A percentile compares a stretch with the other conserved stretches of the same genome.
Evolutionary conservation across 2,888 invertebrate genomes (phyloP).

Genomic region (Eupeodes latifasciatus): DNA sequence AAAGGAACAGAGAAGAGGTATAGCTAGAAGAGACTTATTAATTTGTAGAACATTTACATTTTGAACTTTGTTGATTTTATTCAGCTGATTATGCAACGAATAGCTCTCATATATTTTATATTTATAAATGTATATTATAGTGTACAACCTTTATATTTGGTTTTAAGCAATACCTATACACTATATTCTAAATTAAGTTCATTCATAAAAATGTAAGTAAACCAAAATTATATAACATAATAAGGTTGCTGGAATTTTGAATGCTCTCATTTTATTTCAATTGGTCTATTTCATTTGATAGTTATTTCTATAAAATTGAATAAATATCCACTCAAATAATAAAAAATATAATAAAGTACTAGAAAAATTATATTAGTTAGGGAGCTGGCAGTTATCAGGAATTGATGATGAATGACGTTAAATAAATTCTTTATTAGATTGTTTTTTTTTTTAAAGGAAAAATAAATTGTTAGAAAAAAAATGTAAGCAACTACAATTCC

Average conservation of each 20-base stretch:
- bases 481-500: too few relatives aligned
- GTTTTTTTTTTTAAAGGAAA: too few relatives aligned
- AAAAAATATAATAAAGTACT: neutral
- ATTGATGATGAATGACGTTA: too few relatives aligned
- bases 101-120: neutral
- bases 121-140: neutral
- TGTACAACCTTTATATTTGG: too few relatives aligned
- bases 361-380: neutral
- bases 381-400: neutral
- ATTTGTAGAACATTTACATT: constrained; percentile 74
- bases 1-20: constrained; percentile 20
- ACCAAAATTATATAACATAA: neutral
- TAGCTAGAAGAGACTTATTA: constrained; percentile 51
- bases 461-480: too few relatives aligned
- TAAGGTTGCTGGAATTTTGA: neutral
- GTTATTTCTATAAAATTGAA: constrained; percentile 29
- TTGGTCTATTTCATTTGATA: constrained; percentile 45
- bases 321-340: neutral
- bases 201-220: neutral
- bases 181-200: neutral
- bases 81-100: constrained; percentile 62
- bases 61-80: constrained; percentile 69
- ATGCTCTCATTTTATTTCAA: constrained; percentile 29
- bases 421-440: too few relatives aligned
- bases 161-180: neutral